Conservation (phyloP, 1,140 invertebrate species). For the Potamilus streckersoni region DNA sequence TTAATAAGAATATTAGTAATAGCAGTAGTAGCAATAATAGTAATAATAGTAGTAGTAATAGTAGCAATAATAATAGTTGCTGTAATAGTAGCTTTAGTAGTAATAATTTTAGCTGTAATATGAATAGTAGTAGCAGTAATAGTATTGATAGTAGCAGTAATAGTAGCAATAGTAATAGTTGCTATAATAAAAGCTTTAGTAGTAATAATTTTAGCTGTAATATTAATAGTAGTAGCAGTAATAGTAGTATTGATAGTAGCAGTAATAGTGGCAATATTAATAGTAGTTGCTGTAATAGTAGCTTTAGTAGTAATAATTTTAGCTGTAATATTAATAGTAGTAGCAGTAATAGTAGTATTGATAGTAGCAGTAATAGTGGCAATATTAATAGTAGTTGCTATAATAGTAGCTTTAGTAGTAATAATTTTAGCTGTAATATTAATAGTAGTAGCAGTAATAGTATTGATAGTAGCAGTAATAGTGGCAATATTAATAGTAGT, state of each 20-base stretch:
- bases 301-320: background rate
- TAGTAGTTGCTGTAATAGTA: conserved; percentile 6
- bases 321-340: conserved; percentile 1
- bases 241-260: conserved; percentile 1
- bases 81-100: conserved; percentile 10
- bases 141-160: background rate
- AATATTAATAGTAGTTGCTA: conserved; percentile 8
- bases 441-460: no score
- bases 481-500: no score
- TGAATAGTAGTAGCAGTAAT: background rate
- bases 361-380: conserved; percentile 10
- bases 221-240: conserved; percentile 8
- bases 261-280: conserved; percentile 10
- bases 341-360: conserved; percentile 11
- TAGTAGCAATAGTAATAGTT: background rate
- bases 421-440: background rate
- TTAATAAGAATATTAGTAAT: background rate
- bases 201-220: no score
- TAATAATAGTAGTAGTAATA: conserved; percentile 6
- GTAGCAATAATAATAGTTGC: background rate
- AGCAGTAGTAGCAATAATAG: conserved; percentile 8
- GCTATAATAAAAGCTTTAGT: background rate
- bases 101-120: conserved; percentile 11
- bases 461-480: no score
- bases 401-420: conserved; percentile 8